These are phyloP conservation scores for Albula goreensis DNA, from an alignment of 2,113 vertebrate species.

Conservation along the genomic window DNA sequence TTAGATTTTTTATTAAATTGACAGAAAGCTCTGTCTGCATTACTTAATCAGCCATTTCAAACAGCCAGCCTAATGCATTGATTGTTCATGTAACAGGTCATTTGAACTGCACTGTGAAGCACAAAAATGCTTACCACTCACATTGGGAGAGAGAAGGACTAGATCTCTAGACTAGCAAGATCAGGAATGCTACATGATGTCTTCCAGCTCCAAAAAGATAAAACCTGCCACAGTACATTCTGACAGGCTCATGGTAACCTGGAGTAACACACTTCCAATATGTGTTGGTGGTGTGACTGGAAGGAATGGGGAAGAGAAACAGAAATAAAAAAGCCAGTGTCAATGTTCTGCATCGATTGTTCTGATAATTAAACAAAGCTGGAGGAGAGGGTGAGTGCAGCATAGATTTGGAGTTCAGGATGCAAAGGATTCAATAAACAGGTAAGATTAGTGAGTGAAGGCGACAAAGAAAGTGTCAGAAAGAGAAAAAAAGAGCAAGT, in stretches of 20 bases:
- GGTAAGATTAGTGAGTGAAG: slow-evolving; percentile 56
- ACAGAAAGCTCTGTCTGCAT: slow-evolving; percentile 32
- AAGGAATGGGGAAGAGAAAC: slow-evolving; percentile 53
- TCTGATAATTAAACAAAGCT: slow-evolving; percentile 91
- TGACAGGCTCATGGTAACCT: neutral
- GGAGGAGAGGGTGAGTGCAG: slow-evolving; percentile 75
- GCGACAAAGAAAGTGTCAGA: slow-evolving; percentile 36
- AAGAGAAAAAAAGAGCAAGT: neutral
- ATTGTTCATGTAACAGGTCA: neutral
- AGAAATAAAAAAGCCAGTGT: slow-evolving; percentile 70
- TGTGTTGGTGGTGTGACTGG: neutral
- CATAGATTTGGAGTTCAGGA: slow-evolving; percentile 76
- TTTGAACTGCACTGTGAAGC: neutral
- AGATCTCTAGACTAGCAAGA: neutral
- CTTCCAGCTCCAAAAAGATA: neutral
- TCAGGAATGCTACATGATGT: neutral
- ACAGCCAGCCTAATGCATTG: neutral
- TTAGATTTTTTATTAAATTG: neutral
- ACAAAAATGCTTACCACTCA: neutral
- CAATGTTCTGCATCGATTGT: slow-evolving; percentile 92
- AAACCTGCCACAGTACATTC: neutral
- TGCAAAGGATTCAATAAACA: slow-evolving; percentile 79
- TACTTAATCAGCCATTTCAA: slow-evolving; percentile 26
- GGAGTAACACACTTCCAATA: neutral
- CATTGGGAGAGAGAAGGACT: neutral